These are phyloP conservation scores for Brachyhypopomus occidentalis DNA, from an alignment of 2,113 vertebrate species.

Conservation along the genomic window DNA sequence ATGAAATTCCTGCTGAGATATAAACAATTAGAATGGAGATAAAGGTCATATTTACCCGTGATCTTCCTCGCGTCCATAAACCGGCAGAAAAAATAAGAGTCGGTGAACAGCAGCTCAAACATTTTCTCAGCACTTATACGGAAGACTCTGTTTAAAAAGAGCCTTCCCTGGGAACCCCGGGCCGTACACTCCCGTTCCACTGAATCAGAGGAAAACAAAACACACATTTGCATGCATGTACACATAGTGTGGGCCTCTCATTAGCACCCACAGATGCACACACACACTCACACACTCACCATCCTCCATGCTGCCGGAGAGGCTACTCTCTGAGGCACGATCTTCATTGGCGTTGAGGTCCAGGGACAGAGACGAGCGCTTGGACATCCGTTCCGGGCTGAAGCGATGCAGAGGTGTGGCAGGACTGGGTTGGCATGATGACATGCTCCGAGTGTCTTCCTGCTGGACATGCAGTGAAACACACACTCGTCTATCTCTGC, in stretches of 20 bases:
- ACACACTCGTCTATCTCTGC: neutral
- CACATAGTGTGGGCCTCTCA: neutral
- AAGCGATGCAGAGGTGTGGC: slow-evolving; percentile 68
- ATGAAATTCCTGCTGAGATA: neutral
- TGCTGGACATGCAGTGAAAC: slow-evolving; percentile 28
- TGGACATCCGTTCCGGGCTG: slow-evolving; percentile 59
- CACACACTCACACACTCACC: slow-evolving; percentile 69
- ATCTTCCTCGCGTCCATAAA: slow-evolving; percentile 85
- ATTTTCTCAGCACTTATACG: slow-evolving; percentile 88
- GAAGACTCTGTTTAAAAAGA: slow-evolving; percentile 89
- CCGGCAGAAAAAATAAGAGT: slow-evolving; percentile 85
- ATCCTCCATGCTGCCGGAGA: slow-evolving; percentile 83
- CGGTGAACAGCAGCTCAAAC: slow-evolving; percentile 94
- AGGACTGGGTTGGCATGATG: slow-evolving; percentile 68
- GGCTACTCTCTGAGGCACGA: slow-evolving; percentile 78
- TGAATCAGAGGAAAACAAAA: slow-evolving; percentile 48
- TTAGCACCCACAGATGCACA: no score
- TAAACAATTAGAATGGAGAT: neutral
- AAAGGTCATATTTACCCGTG: slow-evolving; percentile 75
- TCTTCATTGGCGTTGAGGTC: slow-evolving; percentile 88
- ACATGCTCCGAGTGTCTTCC: slow-evolving; percentile 73
- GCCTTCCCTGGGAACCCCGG: slow-evolving; percentile 79
- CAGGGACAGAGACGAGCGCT: slow-evolving; percentile 74
- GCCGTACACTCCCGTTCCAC: slow-evolving; percentile 72
- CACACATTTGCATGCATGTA: neutral